phyloP scores from a whole-genome alignment of 1,140 invertebrate genomes.

The Wasmannia auropunctata region DNA sequence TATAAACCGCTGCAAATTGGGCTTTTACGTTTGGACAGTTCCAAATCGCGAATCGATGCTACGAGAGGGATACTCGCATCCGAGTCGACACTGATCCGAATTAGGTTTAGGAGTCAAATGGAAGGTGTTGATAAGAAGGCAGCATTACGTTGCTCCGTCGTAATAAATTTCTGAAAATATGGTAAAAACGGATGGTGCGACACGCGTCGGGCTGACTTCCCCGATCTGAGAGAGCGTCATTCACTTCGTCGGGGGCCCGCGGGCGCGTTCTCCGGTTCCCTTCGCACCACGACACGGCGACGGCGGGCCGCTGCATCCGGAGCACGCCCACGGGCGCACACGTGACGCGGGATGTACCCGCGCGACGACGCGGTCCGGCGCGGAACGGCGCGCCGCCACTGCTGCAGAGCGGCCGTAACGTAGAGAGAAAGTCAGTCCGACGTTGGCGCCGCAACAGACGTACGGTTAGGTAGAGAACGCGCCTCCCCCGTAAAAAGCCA shows the following conservation, averaged over 20 bases:
- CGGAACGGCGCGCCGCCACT: slow-evolving; percentile 63
- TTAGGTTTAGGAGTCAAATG: background rate
- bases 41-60: background rate
- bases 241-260: background rate
- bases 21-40: too few relatives aligned
- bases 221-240: background rate
- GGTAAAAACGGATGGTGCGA: background rate
- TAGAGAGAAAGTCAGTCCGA: slow-evolving; percentile 76
- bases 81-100: background rate
- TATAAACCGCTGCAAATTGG: background rate
- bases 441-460: slow-evolving; percentile 78
- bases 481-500: slow-evolving; percentile 53
- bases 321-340: slow-evolving; percentile 25
- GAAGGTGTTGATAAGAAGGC: background rate
- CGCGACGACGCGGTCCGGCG: slow-evolving; percentile 65
- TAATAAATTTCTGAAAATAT: background rate
- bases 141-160: background rate
- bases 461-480: slow-evolving; percentile 66
- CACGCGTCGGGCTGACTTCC: background rate
- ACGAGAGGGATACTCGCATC: background rate
- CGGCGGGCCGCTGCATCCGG: slow-evolving; percentile 21
- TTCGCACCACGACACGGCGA: background rate
- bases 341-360: slow-evolving; percentile 50
- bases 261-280: background rate
- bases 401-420: slow-evolving; percentile 65